These are phyloP conservation scores for Sula dactylatra DNA, from an alignment of 2,113 vertebrate species.

Conservation along the genomic window DNA sequence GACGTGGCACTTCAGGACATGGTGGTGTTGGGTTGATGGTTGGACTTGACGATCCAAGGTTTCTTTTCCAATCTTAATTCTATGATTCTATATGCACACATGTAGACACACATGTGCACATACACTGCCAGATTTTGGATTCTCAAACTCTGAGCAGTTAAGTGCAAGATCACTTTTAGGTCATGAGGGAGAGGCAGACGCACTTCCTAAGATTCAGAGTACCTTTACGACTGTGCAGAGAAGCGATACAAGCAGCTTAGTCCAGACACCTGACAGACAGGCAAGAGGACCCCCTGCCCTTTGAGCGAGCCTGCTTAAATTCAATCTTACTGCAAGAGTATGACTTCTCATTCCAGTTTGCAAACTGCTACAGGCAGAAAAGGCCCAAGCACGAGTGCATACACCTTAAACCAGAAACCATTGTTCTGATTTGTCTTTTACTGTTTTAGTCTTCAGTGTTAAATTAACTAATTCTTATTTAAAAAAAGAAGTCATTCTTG, in stretches of 20 bases:
- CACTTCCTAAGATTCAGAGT: background rate
- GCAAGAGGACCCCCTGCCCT: background rate
- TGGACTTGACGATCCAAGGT: too few relatives aligned
- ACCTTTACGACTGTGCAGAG: background rate
- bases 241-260: background rate
- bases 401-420: background rate
- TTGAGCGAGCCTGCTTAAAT: background rate
- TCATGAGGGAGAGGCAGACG: fast-evolving
- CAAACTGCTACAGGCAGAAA: background rate
- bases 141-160: background rate
- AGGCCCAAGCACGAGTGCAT: background rate
- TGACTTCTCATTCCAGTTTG: background rate
- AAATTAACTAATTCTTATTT: background rate
- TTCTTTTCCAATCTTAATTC: too few relatives aligned
- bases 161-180: background rate
- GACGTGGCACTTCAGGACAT: too few relatives aligned
- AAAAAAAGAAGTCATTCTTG: background rate
- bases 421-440: background rate
- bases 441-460: background rate
- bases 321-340: background rate
- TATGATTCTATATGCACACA: fast-evolving
- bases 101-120: fast-evolving
- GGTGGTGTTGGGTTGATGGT: too few relatives aligned
- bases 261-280: background rate
- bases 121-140: too few relatives aligned